Base-by-base conservation (phyloP, 1,140 invertebrate species). In the Oreohelix idahoensis region DNA sequence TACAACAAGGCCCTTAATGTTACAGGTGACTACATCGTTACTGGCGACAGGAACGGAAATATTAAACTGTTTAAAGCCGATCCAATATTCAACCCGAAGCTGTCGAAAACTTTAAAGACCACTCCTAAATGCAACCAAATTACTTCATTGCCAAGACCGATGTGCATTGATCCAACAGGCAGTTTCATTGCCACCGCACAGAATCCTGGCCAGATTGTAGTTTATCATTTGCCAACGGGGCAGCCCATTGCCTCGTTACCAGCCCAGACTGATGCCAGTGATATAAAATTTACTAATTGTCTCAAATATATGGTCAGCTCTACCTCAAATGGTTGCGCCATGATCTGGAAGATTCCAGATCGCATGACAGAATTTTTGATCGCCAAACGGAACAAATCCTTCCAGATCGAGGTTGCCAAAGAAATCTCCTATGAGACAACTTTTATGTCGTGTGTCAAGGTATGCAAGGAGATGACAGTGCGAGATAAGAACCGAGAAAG, bases 201-300 rank as follows among this genome's bases (percentile, higher is more conserved):
- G 36, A 32, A 29, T 39, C 35, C 51, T 17, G 77, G 77, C 0
- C 51, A 79, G 5, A 79, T 79, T 20, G 36, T 53, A 0, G 79
- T 81, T 2, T 81, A 71, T 45, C 79, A 81, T 49, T n/a, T 81
- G 39, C 66, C 36, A 53, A 81, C 79, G 17, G 79, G 79, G 36
- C 79, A 81, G 23, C 63, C 63, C 35, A 45, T 81, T 0, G 80
- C 70, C 15, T 53, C 69, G 32, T 29, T 82, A n/a, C 10, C 32
- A 1, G 11, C 15, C 0, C 69, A 74, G 26, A 53, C 32, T n/a
- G 69, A 58, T 58, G 49, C 45, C 32, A 73, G 45, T 15, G 11
- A 20, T 29, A 45, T 82, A 5, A 73, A 63, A 20, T 74, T 75
- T 36, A 75, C 70, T 1, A 53, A 29, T 29, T 49, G 73, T 39